These are phyloP conservation scores for Tinea trinotella DNA, from an alignment of 2,888 invertebrate species.

Conservation along the genomic window DNA sequence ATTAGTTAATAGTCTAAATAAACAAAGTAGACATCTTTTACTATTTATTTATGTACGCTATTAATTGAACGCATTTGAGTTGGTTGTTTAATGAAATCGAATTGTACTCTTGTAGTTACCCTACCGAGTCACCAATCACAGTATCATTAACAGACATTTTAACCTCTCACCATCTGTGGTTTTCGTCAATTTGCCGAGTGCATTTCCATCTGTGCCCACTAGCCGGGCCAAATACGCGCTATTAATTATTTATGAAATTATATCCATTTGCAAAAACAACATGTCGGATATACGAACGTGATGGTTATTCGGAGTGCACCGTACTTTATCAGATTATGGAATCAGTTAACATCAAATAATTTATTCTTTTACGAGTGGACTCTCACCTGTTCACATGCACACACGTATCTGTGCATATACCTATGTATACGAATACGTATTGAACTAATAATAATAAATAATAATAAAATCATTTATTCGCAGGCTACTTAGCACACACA, in stretches of 20 bases:
- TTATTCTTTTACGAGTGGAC: conserved; percentile 14
- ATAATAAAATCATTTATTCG: too few relatives aligned
- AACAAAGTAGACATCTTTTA: neutral
- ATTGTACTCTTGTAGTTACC: neutral
- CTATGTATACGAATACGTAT: too few relatives aligned
- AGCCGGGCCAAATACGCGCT: conserved; percentile 47
- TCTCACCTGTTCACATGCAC: too few relatives aligned
- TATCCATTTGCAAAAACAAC: conserved; percentile 56
- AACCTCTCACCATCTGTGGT: conserved; percentile 66
- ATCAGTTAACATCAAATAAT: conserved; percentile 30
- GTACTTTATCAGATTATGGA: conserved; percentile 52
- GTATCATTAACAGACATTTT: conserved; percentile 67
- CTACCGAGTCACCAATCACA: conserved; percentile 36
- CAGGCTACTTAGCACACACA: too few relatives aligned
- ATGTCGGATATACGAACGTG: conserved; percentile 30
- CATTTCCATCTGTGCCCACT: conserved; percentile 60
- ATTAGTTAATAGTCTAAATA: neutral
- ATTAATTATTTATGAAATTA: conserved; percentile 69
- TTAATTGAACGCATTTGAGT: neutral
- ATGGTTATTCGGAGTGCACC: conserved; percentile 26
- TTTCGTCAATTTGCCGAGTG: conserved; percentile 67
- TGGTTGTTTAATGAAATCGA: neutral
- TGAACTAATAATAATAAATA: too few relatives aligned
- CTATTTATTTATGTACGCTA: neutral
- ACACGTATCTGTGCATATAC: too few relatives aligned